Base-by-base conservation (phyloP, 1,140 invertebrate species). In the Muscidifurax raptorellus region DNA sequence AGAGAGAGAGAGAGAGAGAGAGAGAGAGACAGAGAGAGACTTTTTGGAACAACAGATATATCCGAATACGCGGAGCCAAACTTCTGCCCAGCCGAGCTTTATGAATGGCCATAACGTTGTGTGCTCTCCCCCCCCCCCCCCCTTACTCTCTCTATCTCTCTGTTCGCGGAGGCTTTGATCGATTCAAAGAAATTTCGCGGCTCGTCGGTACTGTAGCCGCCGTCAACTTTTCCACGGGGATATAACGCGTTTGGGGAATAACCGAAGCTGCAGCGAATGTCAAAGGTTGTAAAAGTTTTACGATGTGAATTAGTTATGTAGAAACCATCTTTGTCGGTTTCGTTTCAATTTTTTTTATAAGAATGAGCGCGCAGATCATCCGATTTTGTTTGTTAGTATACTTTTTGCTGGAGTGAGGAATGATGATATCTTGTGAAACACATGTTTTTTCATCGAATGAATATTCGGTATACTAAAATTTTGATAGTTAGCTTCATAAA, bases 171-270 rank as follows among this genome's bases (percentile, higher is more conserved):
- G 69, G n/a, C 72, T 76, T 82, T 82, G 52, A 77, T 83, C 74
- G 74, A 77, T 77, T 83, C 25, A 74, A 69, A 59, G 74, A 77
- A 64, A 75, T 64, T 76, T 82, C 22, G 71, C 59, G 52, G 80
- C 28, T 72, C 69, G 44, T 59, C 27, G 69, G 36, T 32, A 30
- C 13, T 18, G 40, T n/a, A 15, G 15, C 15, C 27, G 10, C 36
- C 25, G 64, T 28, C 25, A 67, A 40, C 15, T 40, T 59, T 66
- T 40, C 9, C 25, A 59, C 1, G 10, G 25, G 47, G n/a, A 47
- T 47, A 47, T 47, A 36, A 18, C 52, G 22, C 52, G 6, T 59
- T n/a, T 2, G 52, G 52, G 52, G 18, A 59, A 59, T 59, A 22
- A 59, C 52, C 15, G 6, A 5, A 59, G 52, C 52, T 22, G 52